A percentile compares a stretch with the other conserved stretches of the same genome.
Evolutionary conservation across 2,797 vertebrate species (phyloP).

Genomic region (Hirundo rustica): DNA sequence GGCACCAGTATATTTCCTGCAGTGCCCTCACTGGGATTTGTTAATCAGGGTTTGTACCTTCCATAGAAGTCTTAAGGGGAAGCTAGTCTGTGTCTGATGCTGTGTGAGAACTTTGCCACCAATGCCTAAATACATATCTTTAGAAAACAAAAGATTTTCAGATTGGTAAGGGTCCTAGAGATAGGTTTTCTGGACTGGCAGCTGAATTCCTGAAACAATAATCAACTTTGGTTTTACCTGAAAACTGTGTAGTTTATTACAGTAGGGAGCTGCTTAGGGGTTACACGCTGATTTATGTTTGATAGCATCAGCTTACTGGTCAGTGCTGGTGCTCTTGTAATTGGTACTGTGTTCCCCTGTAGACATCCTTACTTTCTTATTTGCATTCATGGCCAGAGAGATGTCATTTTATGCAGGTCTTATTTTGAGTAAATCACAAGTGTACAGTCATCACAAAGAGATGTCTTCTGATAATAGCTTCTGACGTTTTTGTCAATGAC

Average conservation of each 20-base stretch:
- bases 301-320: neutral
- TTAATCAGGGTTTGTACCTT: neutral
- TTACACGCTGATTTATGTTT: neutral
- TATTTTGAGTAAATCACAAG: neutral
- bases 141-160: neutral
- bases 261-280: neutral
- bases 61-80: neutral
- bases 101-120: neutral
- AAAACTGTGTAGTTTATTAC: neutral
- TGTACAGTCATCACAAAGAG: slow-evolving; percentile 24
- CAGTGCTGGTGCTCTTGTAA: neutral
- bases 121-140: neutral
- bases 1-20: neutral
- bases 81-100: neutral
- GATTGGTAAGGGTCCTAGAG: neutral
- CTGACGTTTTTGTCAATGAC: slow-evolving; percentile 39
- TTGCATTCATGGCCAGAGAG: neutral
- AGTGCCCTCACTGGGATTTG: neutral
- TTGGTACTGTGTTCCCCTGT: neutral
- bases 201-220: neutral
- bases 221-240: neutral
- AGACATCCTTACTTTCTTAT: neutral
- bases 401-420: neutral
- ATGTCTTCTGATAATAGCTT: slow-evolving; percentile 10
- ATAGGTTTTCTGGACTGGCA: neutral